Evolutionary conservation across 2,888 invertebrate genomes (phyloP).

Genomic region (Cataglyphis livida): DNA sequence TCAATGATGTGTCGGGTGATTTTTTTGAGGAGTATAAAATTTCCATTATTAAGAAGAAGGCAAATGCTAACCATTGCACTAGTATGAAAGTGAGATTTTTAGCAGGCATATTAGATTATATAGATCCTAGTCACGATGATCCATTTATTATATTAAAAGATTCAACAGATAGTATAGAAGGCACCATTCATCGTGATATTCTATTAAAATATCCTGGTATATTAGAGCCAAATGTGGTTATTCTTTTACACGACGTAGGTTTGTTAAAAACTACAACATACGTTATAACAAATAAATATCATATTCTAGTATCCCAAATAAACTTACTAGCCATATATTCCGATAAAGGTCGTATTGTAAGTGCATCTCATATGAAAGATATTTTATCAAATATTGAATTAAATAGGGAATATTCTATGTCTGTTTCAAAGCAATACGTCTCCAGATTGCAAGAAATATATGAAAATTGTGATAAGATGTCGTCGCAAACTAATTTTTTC

Average conservation of each 20-base stretch:
- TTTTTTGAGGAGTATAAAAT: constrained; percentile 80
- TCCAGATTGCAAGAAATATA: neutral
- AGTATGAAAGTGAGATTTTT: constrained; percentile 80
- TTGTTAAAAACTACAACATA: constrained; percentile 75
- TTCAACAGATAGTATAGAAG: constrained; percentile 84
- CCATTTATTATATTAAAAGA: constrained; percentile 83
- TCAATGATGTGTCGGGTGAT: constrained; percentile 78
- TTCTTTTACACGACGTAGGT: constrained; percentile 81
- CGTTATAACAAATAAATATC: constrained; percentile 71
- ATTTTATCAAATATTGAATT: constrained; percentile 13
- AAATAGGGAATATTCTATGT: neutral
- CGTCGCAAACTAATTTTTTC: neutral
- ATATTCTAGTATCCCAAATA: constrained; percentile 79
- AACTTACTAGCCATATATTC: constrained; percentile 82
- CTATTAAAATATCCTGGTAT: constrained; percentile 81
- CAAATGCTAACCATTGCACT: constrained; percentile 69
- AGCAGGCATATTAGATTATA: constrained; percentile 81
- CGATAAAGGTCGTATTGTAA: constrained; percentile 76
- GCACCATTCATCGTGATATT: constrained; percentile 85
- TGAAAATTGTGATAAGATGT: neutral
- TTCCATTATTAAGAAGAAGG: constrained; percentile 77
- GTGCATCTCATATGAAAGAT: constrained; percentile 60
- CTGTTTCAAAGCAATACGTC: neutral
- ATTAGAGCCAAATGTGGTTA: constrained; percentile 78
- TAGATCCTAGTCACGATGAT: constrained; percentile 83